Percentiles rank a stretch among this genome's conserved stretches.
phyloP scores from a whole-genome alignment of 2,797 vertebrate species.

The Falco concolor region DNA sequence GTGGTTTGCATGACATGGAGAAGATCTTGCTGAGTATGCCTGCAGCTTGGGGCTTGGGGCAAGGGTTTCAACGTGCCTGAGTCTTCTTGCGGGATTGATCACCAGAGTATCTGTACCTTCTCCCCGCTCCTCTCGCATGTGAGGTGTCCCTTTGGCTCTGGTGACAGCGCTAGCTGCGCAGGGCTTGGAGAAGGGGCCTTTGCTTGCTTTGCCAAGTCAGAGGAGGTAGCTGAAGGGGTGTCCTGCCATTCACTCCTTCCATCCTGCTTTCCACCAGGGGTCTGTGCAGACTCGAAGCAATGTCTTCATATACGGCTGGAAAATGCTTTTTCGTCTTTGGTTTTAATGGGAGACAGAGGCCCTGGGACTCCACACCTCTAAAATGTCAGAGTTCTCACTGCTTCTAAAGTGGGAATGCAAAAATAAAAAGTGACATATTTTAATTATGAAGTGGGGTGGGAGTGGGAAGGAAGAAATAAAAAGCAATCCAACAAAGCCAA shows the following conservation, averaged over 20 bases:
- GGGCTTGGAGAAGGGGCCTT: neutral
- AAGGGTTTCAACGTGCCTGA: neutral
- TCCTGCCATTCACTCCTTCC: neutral
- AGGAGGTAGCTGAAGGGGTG: neutral
- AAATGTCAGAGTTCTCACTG: neutral
- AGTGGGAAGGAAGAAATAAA: constrained; percentile 67
- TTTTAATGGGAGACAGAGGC: neutral
- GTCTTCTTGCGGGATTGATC: neutral
- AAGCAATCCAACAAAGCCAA: constrained; percentile 60
- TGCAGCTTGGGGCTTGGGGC: neutral
- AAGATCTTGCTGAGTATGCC: neutral
- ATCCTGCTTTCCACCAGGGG: neutral
- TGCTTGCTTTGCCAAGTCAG: accelerated
- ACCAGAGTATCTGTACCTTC: neutral
- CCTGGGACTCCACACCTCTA: neutral
- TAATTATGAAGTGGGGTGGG: constrained; percentile 56
- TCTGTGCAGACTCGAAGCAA: neutral
- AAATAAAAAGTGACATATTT: constrained; percentile 39
- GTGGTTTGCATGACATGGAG: neutral
- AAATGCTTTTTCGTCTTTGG: neutral
- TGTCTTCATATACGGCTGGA: neutral
- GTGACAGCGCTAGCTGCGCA: neutral
- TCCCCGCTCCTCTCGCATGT: accelerated
- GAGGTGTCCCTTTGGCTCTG: neutral
- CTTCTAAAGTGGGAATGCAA: neutral